phyloP scores from a whole-genome alignment of 1,140 invertebrate genomes.

The Campoletis sonorensis region DNA sequence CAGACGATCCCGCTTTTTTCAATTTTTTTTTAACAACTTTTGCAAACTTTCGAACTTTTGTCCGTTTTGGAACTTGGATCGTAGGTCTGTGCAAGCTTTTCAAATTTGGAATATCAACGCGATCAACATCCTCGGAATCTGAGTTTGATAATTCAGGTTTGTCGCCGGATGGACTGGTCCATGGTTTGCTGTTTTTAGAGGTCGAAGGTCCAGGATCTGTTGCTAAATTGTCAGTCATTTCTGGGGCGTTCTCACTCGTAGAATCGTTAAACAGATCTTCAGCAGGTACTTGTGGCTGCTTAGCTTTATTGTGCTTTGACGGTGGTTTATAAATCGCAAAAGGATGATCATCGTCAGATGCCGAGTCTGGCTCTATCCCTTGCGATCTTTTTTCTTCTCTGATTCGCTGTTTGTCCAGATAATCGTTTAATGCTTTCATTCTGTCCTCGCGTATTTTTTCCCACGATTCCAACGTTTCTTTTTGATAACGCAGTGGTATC shows the following conservation, averaged over 20 bases:
- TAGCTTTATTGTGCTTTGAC: slow-evolving; percentile 19
- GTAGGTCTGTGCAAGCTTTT: slow-evolving; percentile 11
- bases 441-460: slow-evolving; percentile 57
- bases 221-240: background rate
- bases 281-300: background rate
- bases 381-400: slow-evolving; percentile 62
- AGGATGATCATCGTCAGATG: slow-evolving; percentile 67
- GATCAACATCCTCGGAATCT: background rate
- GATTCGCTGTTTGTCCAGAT: slow-evolving; percentile 66
- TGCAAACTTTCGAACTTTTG: slow-evolving; percentile 24
- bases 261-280: background rate
- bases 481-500: slow-evolving; percentile 65
- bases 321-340: slow-evolving; percentile 60
- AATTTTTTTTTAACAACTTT: slow-evolving; percentile 10
- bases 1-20: background rate
- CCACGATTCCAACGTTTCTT: slow-evolving; percentile 67
- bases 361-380: slow-evolving; percentile 65
- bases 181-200: slow-evolving; percentile 56
- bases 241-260: no score
- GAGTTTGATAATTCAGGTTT: background rate
- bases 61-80: slow-evolving; percentile 19
- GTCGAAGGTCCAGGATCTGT: slow-evolving; percentile 63
- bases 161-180: slow-evolving; percentile 40
- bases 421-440: slow-evolving; percentile 60
- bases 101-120: background rate